Conservation (phyloP, 2,113 vertebrate genomes). For the Toxostoma redivivum region DNA sequence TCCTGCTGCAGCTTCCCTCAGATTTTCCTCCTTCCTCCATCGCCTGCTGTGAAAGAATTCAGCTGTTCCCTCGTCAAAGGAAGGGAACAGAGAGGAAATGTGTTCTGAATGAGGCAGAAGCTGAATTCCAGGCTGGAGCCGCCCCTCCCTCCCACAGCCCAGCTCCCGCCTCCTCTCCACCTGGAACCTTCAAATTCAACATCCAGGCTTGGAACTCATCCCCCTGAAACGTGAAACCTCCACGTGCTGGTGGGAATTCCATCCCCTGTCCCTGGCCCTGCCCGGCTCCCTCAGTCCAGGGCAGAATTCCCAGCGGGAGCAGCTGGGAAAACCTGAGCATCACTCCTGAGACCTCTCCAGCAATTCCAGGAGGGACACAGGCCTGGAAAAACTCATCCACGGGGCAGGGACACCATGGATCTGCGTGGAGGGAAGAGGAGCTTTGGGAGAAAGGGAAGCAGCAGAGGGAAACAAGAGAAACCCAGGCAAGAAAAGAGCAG, state of each 20-base stretch:
- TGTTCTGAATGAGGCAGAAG: background rate
- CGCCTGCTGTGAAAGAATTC: background rate
- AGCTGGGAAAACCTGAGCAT: background rate
- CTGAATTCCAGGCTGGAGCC: background rate
- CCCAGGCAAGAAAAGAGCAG: background rate
- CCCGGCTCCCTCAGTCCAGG: background rate
- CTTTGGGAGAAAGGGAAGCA: background rate
- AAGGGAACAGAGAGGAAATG: background rate
- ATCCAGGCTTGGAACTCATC: background rate
- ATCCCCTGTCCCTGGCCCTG: background rate
- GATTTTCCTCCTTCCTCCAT: background rate
- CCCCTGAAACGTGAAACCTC: background rate
- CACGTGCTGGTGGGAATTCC: rapidly evolving
- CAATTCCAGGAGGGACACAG: background rate
- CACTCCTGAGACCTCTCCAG: background rate
- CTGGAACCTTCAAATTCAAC: background rate
- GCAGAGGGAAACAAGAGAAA: background rate
- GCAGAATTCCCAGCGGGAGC: background rate
- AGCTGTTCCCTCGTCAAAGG: background rate
- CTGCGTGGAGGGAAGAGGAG: background rate
- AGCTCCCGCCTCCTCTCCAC: background rate
- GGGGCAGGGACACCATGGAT: background rate
- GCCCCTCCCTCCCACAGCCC: background rate
- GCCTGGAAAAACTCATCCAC: background rate
- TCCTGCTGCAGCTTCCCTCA: background rate